Base-by-base conservation (phyloP, 2,797 vertebrate genomes). In the Rhabdomys pumilio region DNA sequence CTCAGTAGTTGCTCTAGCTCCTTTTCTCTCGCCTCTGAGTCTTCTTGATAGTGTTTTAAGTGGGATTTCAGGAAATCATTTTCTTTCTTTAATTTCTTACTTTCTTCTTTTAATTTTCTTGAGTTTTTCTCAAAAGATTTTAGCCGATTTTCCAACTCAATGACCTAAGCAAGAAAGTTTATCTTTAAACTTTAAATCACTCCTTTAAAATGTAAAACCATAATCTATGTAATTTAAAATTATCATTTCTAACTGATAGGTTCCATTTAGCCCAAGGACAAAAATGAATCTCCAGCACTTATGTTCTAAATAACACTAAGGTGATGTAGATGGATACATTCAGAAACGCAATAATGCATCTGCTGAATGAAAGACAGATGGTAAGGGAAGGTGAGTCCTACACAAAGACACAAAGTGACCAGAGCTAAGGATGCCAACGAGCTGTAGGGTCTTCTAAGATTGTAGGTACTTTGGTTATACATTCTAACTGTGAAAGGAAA, bases 21-120 rank as follows among this genome's bases (percentile, higher is more conserved):
- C 97, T 97, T 98, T 98, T 98, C 98, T 96, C 95, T 98, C 38
- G 93, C 94, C 19, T 98, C 97, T 93, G 97, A 98, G 95, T 98
- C 98, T 95, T 98, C 98, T 83, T 97, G 98, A 92, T 98, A 97
- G 73, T 98, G 97, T 97, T 99, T 98, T 96, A 99, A 95, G 87
- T 98, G 98, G 38, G 98, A 97, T 97, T 99, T 98, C 95, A 99
- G 98, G 97, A 95, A 96, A 93, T 94, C 96, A 97, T 98, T 99
- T 94, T 99, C 98, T 95, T 98, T 98, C 91, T 97, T 59, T 98
- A 99, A 98, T 38, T 98, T 98, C 97, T 99, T 97, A 80, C 99
- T 99, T 97, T 97, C 94, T 98, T 99, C 98, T 91, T 98, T 98
- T 95, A 99, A 96, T 99, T 98, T 98, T 93, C 96, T 98, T 22